Conservation (phyloP, 2,113 vertebrate genomes). For the Thermophis baileyi region DNA sequence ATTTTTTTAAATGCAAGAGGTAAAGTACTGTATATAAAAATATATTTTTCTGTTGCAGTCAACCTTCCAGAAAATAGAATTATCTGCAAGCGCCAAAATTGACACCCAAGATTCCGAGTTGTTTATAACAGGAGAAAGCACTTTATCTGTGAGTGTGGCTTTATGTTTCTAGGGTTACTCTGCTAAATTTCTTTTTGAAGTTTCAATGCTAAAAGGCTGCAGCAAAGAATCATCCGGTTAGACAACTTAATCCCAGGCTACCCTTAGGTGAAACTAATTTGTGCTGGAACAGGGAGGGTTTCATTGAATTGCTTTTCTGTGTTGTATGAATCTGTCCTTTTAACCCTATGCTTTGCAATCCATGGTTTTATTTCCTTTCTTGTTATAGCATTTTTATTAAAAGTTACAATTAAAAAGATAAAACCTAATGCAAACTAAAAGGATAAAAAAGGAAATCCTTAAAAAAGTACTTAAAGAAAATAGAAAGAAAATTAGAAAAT, state of each 20-base stretch:
- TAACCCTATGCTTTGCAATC: neutral
- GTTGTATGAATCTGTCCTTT: neutral
- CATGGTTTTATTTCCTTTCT: neutral
- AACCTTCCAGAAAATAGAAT: constrained; percentile 76
- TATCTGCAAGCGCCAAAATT: constrained; percentile 73
- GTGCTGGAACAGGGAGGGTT: neutral
- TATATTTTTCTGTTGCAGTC: constrained; percentile 69
- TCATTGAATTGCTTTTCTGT: neutral
- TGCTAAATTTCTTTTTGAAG: constrained; percentile 7
- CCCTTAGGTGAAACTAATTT: neutral
- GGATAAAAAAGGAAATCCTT: neutral
- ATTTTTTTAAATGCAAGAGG: neutral
- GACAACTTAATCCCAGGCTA: neutral
- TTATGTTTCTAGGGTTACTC: constrained; percentile 15
- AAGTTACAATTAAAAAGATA: neutral
- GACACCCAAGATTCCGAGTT: constrained; percentile 76
- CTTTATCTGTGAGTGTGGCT: constrained; percentile 70
- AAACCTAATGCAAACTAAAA: neutral
- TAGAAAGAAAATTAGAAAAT: neutral
- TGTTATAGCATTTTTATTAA: neutral
- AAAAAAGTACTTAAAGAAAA: neutral
- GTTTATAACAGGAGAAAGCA: constrained; percentile 74
- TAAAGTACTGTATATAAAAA: constrained; percentile 10
- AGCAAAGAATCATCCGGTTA: neutral
- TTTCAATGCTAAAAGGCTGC: neutral